phyloP scores from a whole-genome alignment of 2,113 vertebrate genomes.

The Nycticorax nycticorax region DNA sequence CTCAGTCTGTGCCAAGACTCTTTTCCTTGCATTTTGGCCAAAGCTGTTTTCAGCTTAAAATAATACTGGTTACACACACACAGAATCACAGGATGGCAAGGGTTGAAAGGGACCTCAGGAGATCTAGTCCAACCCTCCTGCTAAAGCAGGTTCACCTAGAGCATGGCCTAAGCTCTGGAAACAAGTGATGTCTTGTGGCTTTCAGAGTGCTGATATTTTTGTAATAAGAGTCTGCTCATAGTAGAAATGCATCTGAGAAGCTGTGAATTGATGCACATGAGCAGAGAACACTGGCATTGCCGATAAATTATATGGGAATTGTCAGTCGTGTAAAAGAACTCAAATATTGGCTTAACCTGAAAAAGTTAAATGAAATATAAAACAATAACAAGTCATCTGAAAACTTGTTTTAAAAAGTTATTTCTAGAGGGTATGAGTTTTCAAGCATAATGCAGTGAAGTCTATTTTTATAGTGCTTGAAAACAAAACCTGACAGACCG shows the following conservation, averaged over 20 bases:
- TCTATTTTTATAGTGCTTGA: conserved; percentile 66
- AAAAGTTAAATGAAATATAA: conserved; percentile 27
- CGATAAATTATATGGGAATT: conserved; percentile 13
- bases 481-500: conserved; percentile 55
- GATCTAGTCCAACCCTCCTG: no score
- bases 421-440: conserved; percentile 57
- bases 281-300: background rate
- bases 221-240: background rate
- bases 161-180: background rate
- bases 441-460: conserved; percentile 10
- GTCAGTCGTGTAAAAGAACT: background rate
- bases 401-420: conserved; percentile 35
- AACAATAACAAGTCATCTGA: conserved; percentile 50
- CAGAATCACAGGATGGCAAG: no score
- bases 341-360: conserved; percentile 5
- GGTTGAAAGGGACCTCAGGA: no score
- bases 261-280: background rate
- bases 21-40: background rate
- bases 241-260: background rate
- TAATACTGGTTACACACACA: background rate
- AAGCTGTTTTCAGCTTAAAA: background rate
- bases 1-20: background rate
- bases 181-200: background rate
- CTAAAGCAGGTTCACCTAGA: no score
- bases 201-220: background rate